A percentile compares a stretch with the other conserved stretches of the same genome.
These are phyloP conservation scores for Tricholauxania praeusta DNA, from an alignment of 2,888 invertebrate genomes.

Conservation along the genomic window DNA sequence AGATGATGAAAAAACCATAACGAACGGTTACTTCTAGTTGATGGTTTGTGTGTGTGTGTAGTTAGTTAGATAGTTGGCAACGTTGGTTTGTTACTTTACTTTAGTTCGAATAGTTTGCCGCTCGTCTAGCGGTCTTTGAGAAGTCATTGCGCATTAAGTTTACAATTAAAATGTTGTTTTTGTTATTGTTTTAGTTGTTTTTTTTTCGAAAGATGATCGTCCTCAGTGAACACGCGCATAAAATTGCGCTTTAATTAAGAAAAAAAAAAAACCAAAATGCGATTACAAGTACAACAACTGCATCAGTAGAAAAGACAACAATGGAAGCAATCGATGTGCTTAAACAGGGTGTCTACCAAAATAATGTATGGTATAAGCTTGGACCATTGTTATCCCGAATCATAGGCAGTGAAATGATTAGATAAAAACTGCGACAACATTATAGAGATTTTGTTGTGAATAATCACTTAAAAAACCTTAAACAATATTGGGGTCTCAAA, in stretches of 20 bases:
- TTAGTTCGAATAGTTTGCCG: conserved; percentile 2
- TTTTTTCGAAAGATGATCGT: conserved; percentile 49
- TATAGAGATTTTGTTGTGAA: no score
- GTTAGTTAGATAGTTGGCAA: no score
- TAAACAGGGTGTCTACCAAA: no score
- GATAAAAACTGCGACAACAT: no score
- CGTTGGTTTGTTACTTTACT: neutral
- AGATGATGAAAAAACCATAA: conserved; percentile 28
- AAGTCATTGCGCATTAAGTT: conserved; percentile 35
- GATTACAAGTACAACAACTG: conserved; percentile 28
- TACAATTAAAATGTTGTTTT: conserved; percentile 47
- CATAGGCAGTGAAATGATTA: no score
- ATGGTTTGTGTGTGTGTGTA: conserved; percentile 7
- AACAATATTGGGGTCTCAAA: no score
- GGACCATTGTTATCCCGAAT: no score
- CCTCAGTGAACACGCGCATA: conserved; percentile 64
- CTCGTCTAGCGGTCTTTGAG: conserved; percentile 34
- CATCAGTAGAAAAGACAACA: conserved; percentile 27
- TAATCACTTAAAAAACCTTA: no score
- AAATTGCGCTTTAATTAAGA: conserved; percentile 60
- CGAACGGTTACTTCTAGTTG: conserved; percentile 26
- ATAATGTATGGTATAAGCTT: no score
- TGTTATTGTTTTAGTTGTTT: conserved; percentile 42
- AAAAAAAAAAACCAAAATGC: conserved; percentile 12
- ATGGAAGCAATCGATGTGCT: conserved; percentile 18